phyloP scores from a whole-genome alignment of 2,797 vertebrate species.

The Phataginus tricuspis region DNA sequence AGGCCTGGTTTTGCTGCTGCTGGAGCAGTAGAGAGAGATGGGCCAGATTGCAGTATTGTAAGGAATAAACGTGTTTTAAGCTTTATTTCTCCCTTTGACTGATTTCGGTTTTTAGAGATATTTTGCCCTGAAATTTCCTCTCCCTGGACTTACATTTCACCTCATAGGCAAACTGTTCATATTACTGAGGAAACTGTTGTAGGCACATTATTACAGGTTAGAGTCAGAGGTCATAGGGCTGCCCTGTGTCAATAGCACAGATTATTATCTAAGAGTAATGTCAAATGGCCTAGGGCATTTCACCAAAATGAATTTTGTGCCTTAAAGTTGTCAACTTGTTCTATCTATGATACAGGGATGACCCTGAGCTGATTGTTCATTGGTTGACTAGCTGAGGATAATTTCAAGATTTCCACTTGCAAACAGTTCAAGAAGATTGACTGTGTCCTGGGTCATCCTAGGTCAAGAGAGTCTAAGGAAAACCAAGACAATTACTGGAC shows the following conservation, averaged over 20 bases:
- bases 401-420: not conserved
- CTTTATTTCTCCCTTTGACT: too few relatives aligned
- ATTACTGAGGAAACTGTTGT: not conserved
- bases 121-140: too few relatives aligned
- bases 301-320: not conserved
- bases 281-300: not conserved
- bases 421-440: not conserved
- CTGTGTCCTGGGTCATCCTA: not conserved
- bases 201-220: not conserved
- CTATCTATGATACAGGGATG: not conserved
- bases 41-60: too few relatives aligned
- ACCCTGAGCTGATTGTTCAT: not conserved
- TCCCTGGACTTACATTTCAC: not conserved
- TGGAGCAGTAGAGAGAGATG: too few relatives aligned
- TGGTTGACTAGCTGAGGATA: not conserved
- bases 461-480: not conserved
- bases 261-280: not conserved
- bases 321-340: not conserved
- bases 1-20: too few relatives aligned
- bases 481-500: not conserved
- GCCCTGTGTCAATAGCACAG: not conserved
- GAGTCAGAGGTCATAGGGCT: not conserved
- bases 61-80: too few relatives aligned
- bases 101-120: too few relatives aligned
- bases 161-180: not conserved